Conservation (phyloP, 2,113 vertebrate species). For the Forbesichthys papilliferus region DNA sequence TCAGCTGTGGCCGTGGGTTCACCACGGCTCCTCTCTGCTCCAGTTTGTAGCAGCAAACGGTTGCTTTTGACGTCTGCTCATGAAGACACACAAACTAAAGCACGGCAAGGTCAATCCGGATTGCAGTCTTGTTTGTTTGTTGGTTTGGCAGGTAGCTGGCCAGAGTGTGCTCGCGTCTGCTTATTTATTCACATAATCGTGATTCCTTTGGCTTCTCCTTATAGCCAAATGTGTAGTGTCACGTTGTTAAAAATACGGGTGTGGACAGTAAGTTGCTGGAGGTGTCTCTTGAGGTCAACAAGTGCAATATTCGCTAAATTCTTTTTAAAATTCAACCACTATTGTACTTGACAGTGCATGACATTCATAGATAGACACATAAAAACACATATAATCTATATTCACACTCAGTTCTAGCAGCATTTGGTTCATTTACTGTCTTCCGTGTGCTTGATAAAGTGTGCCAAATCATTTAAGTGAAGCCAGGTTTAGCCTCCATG, state of each 20-base stretch:
- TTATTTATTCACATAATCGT: not conserved
- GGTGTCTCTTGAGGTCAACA: constrained; percentile 6
- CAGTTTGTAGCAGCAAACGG: constrained; percentile 31
- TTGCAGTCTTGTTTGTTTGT: constrained; percentile 10
- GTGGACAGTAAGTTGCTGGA: not conserved
- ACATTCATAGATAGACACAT: too few species aligned
- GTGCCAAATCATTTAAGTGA: constrained; percentile 68
- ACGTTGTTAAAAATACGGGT: constrained; percentile 18
- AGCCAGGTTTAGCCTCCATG: constrained; percentile 77
- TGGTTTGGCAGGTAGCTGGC: constrained; percentile 31
- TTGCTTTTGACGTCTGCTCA: constrained; percentile 37
- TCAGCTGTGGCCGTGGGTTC: constrained; percentile 60
- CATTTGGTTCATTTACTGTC: too few species aligned
- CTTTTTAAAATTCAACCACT: too few species aligned
- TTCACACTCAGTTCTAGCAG: too few species aligned
- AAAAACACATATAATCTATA: too few species aligned
- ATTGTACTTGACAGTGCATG: too few species aligned
- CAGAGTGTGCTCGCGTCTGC: not conserved
- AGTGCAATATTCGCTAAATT: constrained; percentile 13
- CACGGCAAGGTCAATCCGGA: constrained; percentile 15
- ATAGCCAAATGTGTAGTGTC: constrained; percentile 19
- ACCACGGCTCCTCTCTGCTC: constrained; percentile 34
- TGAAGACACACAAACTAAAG: constrained; percentile 8
- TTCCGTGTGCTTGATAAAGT: not conserved
- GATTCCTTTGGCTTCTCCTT: constrained; percentile 20